A percentile compares a stretch with the other conserved stretches of the same genome.
Evolutionary conservation across 2,888 invertebrate species (phyloP).

Genomic region (Dynastes tityus): DNA sequence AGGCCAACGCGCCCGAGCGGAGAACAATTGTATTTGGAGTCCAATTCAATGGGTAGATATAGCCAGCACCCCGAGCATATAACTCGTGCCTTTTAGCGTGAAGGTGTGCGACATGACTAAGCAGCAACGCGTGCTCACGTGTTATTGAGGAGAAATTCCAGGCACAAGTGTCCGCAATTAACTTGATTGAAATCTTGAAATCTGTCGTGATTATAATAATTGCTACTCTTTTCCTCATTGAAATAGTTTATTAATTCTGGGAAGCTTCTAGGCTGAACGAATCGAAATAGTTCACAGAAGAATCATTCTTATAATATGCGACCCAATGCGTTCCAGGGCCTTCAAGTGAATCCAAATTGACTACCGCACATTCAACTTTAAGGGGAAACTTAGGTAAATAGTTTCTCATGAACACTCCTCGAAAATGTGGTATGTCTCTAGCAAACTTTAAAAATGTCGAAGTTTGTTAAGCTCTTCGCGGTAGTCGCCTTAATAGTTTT

Average conservation of each 20-base stretch:
- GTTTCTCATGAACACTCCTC: too few relatives aligned
- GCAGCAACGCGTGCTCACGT: too few relatives aligned
- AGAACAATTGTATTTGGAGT: constrained; percentile 57
- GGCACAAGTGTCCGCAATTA: constrained; percentile 62
- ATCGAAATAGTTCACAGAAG: neutral
- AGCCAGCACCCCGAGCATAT: constrained; percentile 56
- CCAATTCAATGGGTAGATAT: constrained; percentile 60
- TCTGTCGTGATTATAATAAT: constrained; percentile 59
- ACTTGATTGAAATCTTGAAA: constrained; percentile 59
- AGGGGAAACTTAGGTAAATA: too few relatives aligned
- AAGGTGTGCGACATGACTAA: too few relatives aligned
- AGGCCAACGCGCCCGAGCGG: constrained; percentile 62
- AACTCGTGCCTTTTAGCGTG: constrained; percentile 57
- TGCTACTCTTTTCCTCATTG: constrained; percentile 36
- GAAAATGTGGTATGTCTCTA: too few relatives aligned
- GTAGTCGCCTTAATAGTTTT: too few relatives aligned
- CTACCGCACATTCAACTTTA: too few relatives aligned
- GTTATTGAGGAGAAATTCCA: constrained; percentile 56
- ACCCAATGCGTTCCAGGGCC: too few relatives aligned
- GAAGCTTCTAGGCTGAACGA: constrained; percentile 8
- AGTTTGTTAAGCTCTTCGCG: too few relatives aligned
- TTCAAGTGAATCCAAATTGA: too few relatives aligned
- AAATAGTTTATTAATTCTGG: constrained; percentile 17
- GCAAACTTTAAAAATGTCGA: too few relatives aligned
- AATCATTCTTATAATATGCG: too few relatives aligned